Evolutionary conservation across 2,888 invertebrate species (phyloP), one percentile per base, ranked within the genome.

Genomic region (Emesis russula): DNA sequence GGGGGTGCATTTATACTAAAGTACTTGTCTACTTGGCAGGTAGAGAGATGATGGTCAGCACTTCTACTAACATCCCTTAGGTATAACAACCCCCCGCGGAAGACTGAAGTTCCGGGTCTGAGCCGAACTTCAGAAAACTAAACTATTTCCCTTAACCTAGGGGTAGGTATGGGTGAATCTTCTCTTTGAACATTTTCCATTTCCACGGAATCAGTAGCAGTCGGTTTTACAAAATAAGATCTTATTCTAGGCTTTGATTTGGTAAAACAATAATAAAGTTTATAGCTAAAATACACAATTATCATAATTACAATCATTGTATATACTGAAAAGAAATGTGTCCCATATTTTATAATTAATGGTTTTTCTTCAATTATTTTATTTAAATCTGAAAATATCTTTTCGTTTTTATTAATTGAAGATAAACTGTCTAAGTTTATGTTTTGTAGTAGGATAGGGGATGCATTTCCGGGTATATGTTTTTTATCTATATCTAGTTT

Each of bases 61-160:
- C 5, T 25, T 33, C 25, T 68, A 15, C 68, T 15, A 68, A 68
- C 68, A 68, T 68, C 33, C 68, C 33, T 9, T 6, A 15, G 33
- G 68, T 68, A 68, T 68, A 68, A 68, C 33, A 68, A 33, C 68
- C 68, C 68, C 68, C 68, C 68, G 68, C 68, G 33, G 68, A 33
- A 68, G 33, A 68, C 68, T 68, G 68, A 68, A 68, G 33, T 68
- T 68, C 68, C 5, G 68, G 33, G 68, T 68, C 33, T 5, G 2
- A 68, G 31, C 68, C 68, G 13, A 68, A 68, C 68, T 68, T 68
- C 68, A 68, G 68, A 11, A 9, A 33, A 4, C 33, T 33, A 68
- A 4, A 68, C 13, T 33, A 68, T 68, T 13, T 68, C 33, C 3
- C 33, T 68, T 31, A 68, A 15, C 25, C 68, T 31, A 33, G 68